Conservation (phyloP, 2,888 invertebrate species). For the Holacanthella duospinosa region DNA sequence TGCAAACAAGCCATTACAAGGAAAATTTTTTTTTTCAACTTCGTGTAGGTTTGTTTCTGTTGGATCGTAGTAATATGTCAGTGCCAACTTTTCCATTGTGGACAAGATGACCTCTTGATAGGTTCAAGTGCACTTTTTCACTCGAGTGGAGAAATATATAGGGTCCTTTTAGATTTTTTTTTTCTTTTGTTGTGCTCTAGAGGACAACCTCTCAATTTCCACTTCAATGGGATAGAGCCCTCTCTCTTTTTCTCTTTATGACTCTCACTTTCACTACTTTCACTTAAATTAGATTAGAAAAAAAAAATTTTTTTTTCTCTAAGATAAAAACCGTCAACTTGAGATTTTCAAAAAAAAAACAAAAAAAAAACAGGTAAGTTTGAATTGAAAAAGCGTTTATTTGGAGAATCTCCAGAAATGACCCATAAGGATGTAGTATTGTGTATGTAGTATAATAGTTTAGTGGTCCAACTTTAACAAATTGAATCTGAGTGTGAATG, state of each 20-base stretch:
- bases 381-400: background rate
- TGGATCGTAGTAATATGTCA: conserved; percentile 36
- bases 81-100: conserved; percentile 37
- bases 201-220: conserved; percentile 17
- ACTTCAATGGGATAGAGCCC: conserved; percentile 7
- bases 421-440: too few species aligned
- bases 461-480: too few species aligned
- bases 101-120: conserved; percentile 37
- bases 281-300: background rate
- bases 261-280: conserved; percentile 3
- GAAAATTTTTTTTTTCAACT: too few species aligned
- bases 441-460: too few species aligned
- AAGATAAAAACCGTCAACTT: too few species aligned
- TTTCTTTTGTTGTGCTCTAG: background rate
- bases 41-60: background rate
- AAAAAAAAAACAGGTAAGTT: background rate
- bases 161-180: background rate
- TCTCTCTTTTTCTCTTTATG: conserved; percentile 2
- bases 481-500: background rate
- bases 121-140: conserved; percentile 28
- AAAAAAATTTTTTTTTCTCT: background rate
- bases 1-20: too few species aligned
- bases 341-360: background rate
- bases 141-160: conserved; percentile 3
- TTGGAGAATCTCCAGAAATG: too few species aligned